Conservation (phyloP, 1,140 invertebrate genomes). For the Pachypsylla venusta region DNA sequence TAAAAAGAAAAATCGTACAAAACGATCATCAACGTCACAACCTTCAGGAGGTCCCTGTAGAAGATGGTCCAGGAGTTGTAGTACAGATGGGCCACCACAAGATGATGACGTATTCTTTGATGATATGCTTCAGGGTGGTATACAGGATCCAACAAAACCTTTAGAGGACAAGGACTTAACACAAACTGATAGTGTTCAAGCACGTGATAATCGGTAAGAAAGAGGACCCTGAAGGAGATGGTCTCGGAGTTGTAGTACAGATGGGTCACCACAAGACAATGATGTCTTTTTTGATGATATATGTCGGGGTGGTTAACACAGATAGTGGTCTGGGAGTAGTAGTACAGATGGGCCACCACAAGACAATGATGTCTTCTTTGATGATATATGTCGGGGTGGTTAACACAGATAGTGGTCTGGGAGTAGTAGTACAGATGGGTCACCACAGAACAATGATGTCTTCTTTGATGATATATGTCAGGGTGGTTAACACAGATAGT, state of each 20-base stretch:
- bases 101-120: background rate
- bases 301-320: background rate
- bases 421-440: background rate
- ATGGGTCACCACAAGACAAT: background rate
- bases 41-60: background rate
- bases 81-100: background rate
- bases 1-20: background rate
- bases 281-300: background rate
- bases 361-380: background rate
- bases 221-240: background rate
- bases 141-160: no score
- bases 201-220: background rate
- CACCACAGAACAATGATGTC: background rate
- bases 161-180: background rate
- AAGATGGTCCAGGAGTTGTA: background rate
- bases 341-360: background rate
- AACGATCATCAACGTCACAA: background rate
- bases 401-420: background rate
- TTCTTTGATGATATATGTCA: background rate
- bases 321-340: background rate
- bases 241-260: background rate
- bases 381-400: background rate
- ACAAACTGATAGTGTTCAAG: background rate
- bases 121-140: background rate
- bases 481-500: background rate